Conservation (phyloP, 2,888 invertebrate genomes). For the Acleris cristana region DNA sequence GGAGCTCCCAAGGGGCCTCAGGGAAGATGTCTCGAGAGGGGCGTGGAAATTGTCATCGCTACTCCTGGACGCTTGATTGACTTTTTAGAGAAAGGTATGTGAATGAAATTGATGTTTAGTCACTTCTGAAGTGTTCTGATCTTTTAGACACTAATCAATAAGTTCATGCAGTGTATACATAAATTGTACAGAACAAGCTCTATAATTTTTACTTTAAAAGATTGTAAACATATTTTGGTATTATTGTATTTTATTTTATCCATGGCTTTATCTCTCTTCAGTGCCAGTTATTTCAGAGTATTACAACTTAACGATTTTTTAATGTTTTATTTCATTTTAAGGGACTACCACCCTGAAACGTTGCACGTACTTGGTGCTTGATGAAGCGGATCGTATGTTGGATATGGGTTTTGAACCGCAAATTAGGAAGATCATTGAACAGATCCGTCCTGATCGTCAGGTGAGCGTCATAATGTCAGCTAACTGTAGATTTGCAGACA, state of each 20-base stretch:
- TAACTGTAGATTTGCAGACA: neutral
- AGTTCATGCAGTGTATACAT: no score
- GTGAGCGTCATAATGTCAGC: constrained; percentile 66
- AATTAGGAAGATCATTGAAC: constrained; percentile 97
- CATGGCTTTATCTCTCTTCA: no score
- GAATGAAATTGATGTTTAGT: neutral
- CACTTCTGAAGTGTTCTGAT: neutral
- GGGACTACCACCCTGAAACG: constrained; percentile 91
- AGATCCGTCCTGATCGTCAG: constrained; percentile 96
- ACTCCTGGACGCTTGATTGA: constrained; percentile 98
- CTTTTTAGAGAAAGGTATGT: constrained; percentile 90
- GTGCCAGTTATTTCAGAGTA: no score
- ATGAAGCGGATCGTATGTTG: constrained; percentile 97
- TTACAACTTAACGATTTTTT: no score
- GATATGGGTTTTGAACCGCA: constrained; percentile 99
- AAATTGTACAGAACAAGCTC: no score
- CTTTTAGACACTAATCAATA: no score
- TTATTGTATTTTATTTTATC: no score
- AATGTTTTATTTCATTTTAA: constrained; percentile 40
- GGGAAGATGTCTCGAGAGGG: constrained; percentile 91
- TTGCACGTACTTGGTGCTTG: constrained; percentile 93
- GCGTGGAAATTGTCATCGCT: constrained; percentile 97
- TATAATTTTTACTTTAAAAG: no score
- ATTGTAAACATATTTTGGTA: no score
- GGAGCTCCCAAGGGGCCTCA: constrained; percentile 99